A percentile compares a stretch with the other conserved stretches of the same genome.
Evolutionary conservation across 1,140 invertebrate genomes (phyloP).

Genomic region (Drosophila setifemur): DNA sequence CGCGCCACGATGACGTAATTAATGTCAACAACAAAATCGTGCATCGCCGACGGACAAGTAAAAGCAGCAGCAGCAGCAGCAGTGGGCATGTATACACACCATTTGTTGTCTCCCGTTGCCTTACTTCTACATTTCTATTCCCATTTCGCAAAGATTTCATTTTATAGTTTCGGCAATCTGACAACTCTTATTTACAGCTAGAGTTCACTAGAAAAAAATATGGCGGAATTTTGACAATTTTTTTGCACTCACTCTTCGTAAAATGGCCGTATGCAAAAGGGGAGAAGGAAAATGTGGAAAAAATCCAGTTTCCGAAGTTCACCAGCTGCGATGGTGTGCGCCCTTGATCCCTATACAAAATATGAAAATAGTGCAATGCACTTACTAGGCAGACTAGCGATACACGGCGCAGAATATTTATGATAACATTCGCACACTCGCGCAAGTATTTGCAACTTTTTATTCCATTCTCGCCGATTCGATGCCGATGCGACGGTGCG

Average conservation of each 20-base stretch:
- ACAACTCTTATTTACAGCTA: slow-evolving; percentile 74
- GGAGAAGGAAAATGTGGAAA: slow-evolving; percentile 9
- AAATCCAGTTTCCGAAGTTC: background rate
- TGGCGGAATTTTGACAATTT: slow-evolving; percentile 75
- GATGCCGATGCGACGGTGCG: background rate
- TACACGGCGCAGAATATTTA: slow-evolving; percentile 29
- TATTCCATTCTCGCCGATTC: slow-evolving; percentile 5
- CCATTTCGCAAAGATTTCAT: slow-evolving; percentile 12
- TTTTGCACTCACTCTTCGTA: slow-evolving; percentile 46
- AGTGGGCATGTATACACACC: slow-evolving; percentile 32
- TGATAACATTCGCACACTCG: slow-evolving; percentile 39
- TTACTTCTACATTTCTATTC: slow-evolving; percentile 22
- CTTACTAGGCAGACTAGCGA: background rate
- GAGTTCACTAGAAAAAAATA: slow-evolving; percentile 64
- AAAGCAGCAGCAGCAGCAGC: too few species aligned
- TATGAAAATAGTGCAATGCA: slow-evolving; percentile 18
- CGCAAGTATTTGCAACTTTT: slow-evolving; percentile 30
- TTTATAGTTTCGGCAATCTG: slow-evolving; percentile 49
- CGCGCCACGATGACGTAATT: slow-evolving; percentile 74
- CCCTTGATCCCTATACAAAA: slow-evolving; percentile 58
- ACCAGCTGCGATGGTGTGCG: slow-evolving; percentile 25
- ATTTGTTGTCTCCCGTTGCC: slow-evolving; percentile 12
- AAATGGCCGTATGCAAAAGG: slow-evolving; percentile 54
- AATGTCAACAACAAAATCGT: slow-evolving; percentile 65
- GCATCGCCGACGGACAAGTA: slow-evolving; percentile 47